Evolutionary conservation across 2,113 vertebrate genomes (phyloP), one percentile per base, ranked within the genome.

Genomic region (Phylloscopus whistleri): DNA sequence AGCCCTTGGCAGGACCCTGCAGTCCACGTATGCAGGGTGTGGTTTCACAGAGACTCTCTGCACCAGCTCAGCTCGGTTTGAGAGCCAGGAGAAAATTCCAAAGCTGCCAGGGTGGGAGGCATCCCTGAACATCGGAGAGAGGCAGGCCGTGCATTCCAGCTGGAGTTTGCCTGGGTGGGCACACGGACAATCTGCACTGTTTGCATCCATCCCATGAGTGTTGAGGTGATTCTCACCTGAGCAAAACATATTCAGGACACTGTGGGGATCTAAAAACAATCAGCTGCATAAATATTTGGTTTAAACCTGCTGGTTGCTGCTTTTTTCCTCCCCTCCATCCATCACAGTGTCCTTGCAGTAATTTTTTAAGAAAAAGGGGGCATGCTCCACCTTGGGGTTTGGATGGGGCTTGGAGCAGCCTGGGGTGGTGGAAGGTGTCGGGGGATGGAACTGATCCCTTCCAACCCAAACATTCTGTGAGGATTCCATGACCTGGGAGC

Each of bases 91-190:
- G 33, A 51, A 63, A 6, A 24, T 33, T 39, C 56, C 33, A 33
- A 49, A 62, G 67, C 39, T 55, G 56, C 48, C 53, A 33, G 72
- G 11, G 26, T 39, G 6, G 1, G 74, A 55, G 63, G 31, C 39
- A 41, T 19, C 2, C 0, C 1, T 9, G 44, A 17, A 12, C 30
- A 10, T 0, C 0, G 0, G 53, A 39, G 19, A 21, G 53, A 31
- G 37, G 13, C 53, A 13, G 64, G 67, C 41, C 1, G 1, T 20
- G 22, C 9, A 3, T 41, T 46, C 59, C 49, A 39, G 5, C 39
- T 11, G 9, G 60, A 27, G 19, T 46, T 64, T 39, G 44, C 5
- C 2, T 1, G 14, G 78, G 31, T n/a, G 6, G 22, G 48, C 46
- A 53, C 31, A 4, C 0, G 1, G 86, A 48, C 22, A 7, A 26